These are phyloP conservation scores for Aleadryas rufinucha DNA, from an alignment of 2,113 vertebrate genomes.

Conservation along the genomic window DNA sequence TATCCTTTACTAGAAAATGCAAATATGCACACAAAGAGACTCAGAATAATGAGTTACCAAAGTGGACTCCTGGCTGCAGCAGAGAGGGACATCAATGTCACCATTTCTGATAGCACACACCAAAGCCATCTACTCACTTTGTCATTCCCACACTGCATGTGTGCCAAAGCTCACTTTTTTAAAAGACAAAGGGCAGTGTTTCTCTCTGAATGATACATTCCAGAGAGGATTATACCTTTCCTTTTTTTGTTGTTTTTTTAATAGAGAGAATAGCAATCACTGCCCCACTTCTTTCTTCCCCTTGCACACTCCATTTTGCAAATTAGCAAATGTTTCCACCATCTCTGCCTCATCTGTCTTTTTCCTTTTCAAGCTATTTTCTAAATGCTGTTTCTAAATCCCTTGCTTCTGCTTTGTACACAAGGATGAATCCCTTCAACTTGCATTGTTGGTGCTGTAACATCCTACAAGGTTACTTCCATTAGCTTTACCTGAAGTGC, in stretches of 20 bases:
- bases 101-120: background rate
- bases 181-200: background rate
- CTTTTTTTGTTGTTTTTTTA: background rate
- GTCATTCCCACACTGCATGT: background rate
- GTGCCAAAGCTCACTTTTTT: background rate
- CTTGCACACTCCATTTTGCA: background rate
- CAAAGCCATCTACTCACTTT: background rate
- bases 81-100: background rate
- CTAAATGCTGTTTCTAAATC: background rate
- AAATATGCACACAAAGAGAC: background rate
- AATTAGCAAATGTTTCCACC: background rate
- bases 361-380: background rate
- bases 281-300: background rate
- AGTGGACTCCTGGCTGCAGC: background rate
- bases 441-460: background rate
- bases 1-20: background rate
- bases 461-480: background rate
- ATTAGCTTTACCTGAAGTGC: background rate
- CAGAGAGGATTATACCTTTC: background rate
- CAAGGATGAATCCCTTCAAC: background rate
- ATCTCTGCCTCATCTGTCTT: background rate
- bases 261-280: background rate
- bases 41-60: background rate
- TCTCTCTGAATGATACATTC: background rate
- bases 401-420: background rate